Percentiles rank a stretch among this genome's conserved stretches.
Conservation (phyloP, 2,797 vertebrate species). For the Sebastes itinus region DNA sequence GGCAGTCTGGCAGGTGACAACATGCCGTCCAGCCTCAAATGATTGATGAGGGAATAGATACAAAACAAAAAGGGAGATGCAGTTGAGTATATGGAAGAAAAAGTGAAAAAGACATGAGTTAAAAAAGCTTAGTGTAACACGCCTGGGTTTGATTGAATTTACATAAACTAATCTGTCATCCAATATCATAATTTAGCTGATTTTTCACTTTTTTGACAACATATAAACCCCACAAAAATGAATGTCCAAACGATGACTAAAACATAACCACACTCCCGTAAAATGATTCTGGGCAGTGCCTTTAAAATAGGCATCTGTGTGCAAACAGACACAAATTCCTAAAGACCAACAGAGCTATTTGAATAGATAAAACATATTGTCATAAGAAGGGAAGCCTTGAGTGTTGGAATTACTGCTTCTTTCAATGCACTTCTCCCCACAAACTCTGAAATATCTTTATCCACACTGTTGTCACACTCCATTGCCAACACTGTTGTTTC, state of each 20-base stretch:
- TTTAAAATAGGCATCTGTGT: neutral
- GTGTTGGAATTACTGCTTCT: neutral
- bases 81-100: neutral
- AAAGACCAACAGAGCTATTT: neutral
- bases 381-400: neutral
- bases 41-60: neutral
- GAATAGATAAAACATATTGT: neutral
- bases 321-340: neutral
- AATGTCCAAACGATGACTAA: neutral
- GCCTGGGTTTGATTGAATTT: neutral
- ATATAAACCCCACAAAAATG: neutral
- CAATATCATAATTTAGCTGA: neutral
- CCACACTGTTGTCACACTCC: neutral
- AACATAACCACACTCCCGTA: too few relatives aligned
- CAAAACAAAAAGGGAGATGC: neutral
- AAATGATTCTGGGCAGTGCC: neutral
- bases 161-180: neutral
- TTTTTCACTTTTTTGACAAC: neutral
- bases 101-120: neutral
- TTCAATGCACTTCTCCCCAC: neutral
- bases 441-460: neutral
- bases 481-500: neutral
- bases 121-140: neutral
- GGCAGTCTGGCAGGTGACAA: constrained; percentile 32
- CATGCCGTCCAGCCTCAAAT: neutral